Percentiles rank a stretch among this genome's conserved stretches.
These are phyloP conservation scores for Nyctalus aviator DNA, from an alignment of 2,797 vertebrate species.

Conservation along the genomic window DNA sequence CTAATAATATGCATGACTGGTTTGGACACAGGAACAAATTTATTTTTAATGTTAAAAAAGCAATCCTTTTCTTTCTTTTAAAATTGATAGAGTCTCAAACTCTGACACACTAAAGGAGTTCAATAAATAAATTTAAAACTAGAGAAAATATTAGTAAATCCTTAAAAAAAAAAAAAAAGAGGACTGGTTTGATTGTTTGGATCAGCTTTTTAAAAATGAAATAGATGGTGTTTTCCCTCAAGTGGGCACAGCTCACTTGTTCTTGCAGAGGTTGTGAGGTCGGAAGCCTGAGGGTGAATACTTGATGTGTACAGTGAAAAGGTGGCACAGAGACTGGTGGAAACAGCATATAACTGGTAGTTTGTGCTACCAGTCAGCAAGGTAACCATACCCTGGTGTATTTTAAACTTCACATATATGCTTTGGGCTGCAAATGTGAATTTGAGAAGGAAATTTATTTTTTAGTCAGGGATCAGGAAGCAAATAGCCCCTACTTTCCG, in stretches of 20 bases:
- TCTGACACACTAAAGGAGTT: not conserved
- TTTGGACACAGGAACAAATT: slow-evolving; percentile 40
- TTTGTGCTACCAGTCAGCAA: slow-evolving; percentile 21
- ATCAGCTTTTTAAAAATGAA: not conserved
- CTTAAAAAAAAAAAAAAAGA: not conserved
- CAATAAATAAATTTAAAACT: slow-evolving; percentile 3
- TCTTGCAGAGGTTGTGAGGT: slow-evolving; percentile 13
- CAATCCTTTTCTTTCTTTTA: slow-evolving; percentile 28
- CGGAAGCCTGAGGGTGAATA: slow-evolving; percentile 65
- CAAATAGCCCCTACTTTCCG: not conserved
- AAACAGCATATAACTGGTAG: slow-evolving; percentile 72
- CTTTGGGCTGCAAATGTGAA: slow-evolving; percentile 26
- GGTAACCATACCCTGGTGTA: not conserved
- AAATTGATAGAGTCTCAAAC: slow-evolving; percentile 40
- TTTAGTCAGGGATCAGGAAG: not conserved
- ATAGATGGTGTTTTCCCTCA: slow-evolving; percentile 24
- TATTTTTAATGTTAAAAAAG: slow-evolving; percentile 57
- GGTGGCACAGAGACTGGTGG: slow-evolving; percentile 52
- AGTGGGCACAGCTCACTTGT: not conserved
- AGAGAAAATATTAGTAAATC: not conserved
- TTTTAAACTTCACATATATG: not conserved
- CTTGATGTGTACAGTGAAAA: slow-evolving; percentile 59
- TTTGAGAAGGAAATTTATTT: slow-evolving; percentile 30
- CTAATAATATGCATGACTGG: slow-evolving; percentile 63
- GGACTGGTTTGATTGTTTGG: not conserved